Evolutionary conservation across 2,888 invertebrate species (phyloP), one percentile per base, ranked within the genome.

Genomic region (Ophion obscuratus): DNA sequence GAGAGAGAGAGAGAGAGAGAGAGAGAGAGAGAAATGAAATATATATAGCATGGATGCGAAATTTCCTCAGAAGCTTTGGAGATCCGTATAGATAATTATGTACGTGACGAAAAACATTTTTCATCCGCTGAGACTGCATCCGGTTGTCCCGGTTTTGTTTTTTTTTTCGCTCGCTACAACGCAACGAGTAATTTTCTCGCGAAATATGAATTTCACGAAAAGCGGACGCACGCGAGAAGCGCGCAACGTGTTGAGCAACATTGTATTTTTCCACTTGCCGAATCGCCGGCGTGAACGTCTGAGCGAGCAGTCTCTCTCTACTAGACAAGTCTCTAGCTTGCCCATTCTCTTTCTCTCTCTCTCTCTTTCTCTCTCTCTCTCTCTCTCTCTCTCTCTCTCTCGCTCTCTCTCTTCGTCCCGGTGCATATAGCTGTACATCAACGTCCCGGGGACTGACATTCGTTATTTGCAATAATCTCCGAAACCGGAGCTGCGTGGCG

Each of bases 211-310:
- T 67, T 66, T 59, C 36, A 31, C 44, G 76, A 11, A 27, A 20
- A 44, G 17, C 74, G 81, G 40, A 75, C 53, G 68, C 47, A 68
- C 64, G 64, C 31, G 59, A 66, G 66, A 67, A 66, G 81, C 66
- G 68, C 75, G 47, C 64, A 74, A 78, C 71, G 83, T 62, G 81
- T 79, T 81, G 71, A 68, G 83, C 66, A 84, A 83, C 75, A 74
- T 71, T 81, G 86, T 77, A 83, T 84, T 86, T 86, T 86, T 86
- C 75, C 78, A 84, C 84, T 84, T 84, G 86, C 81, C 86, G 75
- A 86, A 84, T 86, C 84, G 74, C 31, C 70, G 74, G 61, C 68
- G 70, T 66, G 81, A 27, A 44, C 31, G 66, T 83, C 77, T 70
- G 74, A 75, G 62, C 84, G 83, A 53, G 68, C 40, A 74, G 47